These are phyloP conservation scores for Porites lobata DNA, from an alignment of 92 coral and sea anemone species.

Conservation along the genomic window DNA sequence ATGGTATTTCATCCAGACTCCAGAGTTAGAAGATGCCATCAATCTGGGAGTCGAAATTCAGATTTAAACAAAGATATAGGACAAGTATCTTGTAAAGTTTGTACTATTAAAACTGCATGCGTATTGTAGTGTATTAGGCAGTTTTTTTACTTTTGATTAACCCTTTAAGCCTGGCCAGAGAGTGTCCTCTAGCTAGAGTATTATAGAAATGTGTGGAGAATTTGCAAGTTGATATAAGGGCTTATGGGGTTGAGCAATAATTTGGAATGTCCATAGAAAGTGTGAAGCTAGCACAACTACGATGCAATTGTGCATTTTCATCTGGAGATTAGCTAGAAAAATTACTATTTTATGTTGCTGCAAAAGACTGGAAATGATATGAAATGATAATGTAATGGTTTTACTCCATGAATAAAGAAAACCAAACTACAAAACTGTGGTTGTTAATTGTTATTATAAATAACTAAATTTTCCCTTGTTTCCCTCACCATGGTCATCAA, in stretches of 20 bases:
- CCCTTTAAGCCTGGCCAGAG: background rate
- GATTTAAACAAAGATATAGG: too few relatives aligned
- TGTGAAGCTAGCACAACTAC: background rate
- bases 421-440: background rate
- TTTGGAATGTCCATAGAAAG: background rate
- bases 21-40: too few relatives aligned
- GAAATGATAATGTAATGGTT: slow-evolving; percentile 31
- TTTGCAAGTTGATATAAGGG: too few relatives aligned
- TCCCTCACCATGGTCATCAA: too few relatives aligned
- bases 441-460: background rate
- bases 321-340: slow-evolving; percentile 16
- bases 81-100: too few relatives aligned
- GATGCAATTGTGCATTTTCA: background rate
- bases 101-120: background rate
- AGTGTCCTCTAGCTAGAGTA: too few relatives aligned
- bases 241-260: too few relatives aligned
- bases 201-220: too few relatives aligned
- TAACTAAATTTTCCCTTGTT: too few relatives aligned
- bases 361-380: background rate
- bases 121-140: background rate
- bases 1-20: background rate
- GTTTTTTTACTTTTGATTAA: background rate
- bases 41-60: too few relatives aligned
- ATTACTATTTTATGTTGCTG: background rate
- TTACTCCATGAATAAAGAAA: slow-evolving; percentile 44